phyloP scores from a whole-genome alignment of 2,113 vertebrate species.

The Grammomys dolichurus region DNA sequence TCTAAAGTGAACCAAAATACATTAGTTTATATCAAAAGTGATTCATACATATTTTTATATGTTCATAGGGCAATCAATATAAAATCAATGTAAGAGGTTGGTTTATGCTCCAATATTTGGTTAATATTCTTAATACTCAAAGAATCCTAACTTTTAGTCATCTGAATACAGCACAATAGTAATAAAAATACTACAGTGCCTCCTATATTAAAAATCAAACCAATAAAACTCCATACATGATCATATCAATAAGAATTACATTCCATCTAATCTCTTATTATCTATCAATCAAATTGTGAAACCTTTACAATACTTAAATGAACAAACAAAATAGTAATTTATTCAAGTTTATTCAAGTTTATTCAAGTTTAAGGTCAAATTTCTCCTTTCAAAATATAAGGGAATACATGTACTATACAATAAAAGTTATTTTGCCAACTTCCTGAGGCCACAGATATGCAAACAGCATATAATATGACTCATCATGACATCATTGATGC shows the following conservation, averaged over 20 bases:
- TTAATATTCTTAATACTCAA: conserved; percentile 23
- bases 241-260: conserved; percentile 25
- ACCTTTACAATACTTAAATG: background rate
- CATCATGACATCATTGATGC: conserved; percentile 93
- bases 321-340: conserved; percentile 53
- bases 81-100: conserved; percentile 43
- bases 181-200: background rate
- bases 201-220: conserved; percentile 22
- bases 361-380: conserved; percentile 57
- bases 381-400: conserved; percentile 26
- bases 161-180: background rate
- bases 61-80: conserved; percentile 26
- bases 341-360: conserved; percentile 38
- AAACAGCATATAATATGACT: background rate
- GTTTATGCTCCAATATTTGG: conserved; percentile 50
- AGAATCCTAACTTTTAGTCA: conserved; percentile 18
- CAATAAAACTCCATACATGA: background rate
- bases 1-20: conserved; percentile 44
- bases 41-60: conserved; percentile 7
- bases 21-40: conserved; percentile 40
- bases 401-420: background rate
- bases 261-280: conserved; percentile 18
- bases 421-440: background rate
- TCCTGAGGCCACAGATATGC: background rate
- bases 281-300: conserved; percentile 37